Evolutionary conservation across 2,888 invertebrate genomes (phyloP).

Genomic region (Rugalucina vietnamica): DNA sequence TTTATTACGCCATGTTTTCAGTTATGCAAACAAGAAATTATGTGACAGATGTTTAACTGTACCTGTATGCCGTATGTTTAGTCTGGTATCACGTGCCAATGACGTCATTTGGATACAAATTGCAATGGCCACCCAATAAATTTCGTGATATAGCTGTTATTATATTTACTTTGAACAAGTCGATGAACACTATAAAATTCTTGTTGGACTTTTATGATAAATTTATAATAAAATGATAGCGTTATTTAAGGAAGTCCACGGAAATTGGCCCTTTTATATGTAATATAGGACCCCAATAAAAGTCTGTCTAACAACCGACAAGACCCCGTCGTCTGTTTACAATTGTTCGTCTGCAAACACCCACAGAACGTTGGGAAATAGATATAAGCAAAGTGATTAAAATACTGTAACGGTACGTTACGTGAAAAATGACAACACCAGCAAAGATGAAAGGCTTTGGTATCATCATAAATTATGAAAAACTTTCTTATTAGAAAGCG

Average conservation of each 20-base stretch:
- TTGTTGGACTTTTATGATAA: constrained; percentile 48
- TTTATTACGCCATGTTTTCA: not conserved
- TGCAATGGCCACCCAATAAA: constrained; percentile 37
- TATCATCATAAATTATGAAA: constrained; percentile 7
- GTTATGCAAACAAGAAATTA: constrained; percentile 5
- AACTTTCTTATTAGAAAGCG: not conserved
- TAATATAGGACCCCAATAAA: constrained; percentile 35
- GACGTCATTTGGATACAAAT: constrained; percentile 48
- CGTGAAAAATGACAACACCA: constrained; percentile 51
- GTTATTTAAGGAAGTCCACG: constrained; percentile 21
- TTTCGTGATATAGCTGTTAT: constrained; percentile 31
- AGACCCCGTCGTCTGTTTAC: constrained; percentile 40
- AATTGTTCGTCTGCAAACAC: constrained; percentile 38
- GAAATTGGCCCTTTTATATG: constrained; percentile 38
- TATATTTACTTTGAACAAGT: constrained; percentile 44
- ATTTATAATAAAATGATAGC: constrained; percentile 41
- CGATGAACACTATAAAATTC: constrained; percentile 52
- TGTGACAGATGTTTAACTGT: not conserved
- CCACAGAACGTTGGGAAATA: constrained; percentile 30
- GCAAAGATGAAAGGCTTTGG: constrained; percentile 33
- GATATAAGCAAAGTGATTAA: constrained; percentile 48
- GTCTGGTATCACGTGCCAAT: not conserved
- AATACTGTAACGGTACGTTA: constrained; percentile 60
- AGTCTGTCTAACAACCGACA: constrained; percentile 31
- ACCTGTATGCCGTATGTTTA: not conserved